A percentile compares a stretch with the other conserved stretches of the same genome.
Conservation (phyloP, 2,888 invertebrate genomes). For the Parnassius smintheus region DNA sequence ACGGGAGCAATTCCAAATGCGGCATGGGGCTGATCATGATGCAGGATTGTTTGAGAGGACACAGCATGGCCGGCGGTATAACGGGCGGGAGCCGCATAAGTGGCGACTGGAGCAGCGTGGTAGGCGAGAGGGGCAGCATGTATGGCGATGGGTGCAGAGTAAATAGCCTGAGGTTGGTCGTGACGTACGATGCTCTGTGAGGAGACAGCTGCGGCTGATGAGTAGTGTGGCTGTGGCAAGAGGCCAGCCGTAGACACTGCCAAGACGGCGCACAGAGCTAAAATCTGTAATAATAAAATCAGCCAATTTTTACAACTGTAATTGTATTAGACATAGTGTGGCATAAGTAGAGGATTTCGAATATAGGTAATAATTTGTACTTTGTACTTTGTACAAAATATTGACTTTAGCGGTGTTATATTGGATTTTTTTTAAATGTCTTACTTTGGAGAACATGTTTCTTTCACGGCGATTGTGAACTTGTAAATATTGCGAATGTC, state of each 20-base stretch:
- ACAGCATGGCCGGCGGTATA: slow-evolving; percentile 42
- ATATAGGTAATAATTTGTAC: no score
- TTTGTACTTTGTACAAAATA: no score
- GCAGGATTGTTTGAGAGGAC: slow-evolving; percentile 60
- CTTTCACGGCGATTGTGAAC: neutral
- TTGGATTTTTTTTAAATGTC: slow-evolving; percentile 11
- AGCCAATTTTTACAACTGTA: no score
- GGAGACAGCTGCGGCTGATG: slow-evolving; percentile 51
- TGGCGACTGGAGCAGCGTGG: slow-evolving; percentile 43
- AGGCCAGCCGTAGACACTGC: slow-evolving; percentile 62
- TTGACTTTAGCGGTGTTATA: no score
- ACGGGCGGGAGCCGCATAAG: slow-evolving; percentile 37
- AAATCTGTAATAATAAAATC: slow-evolving; percentile 45
- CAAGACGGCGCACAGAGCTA: slow-evolving; percentile 60
- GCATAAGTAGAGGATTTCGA: no score
- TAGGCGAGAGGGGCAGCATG: slow-evolving; percentile 41
- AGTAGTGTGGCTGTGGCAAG: slow-evolving; percentile 55
- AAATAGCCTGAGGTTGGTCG: slow-evolving; percentile 48
- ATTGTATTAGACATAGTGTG: no score
- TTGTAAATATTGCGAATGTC: neutral
- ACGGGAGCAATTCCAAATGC: slow-evolving; percentile 44
- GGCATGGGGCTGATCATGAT: slow-evolving; percentile 40
- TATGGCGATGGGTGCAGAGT: slow-evolving; percentile 24
- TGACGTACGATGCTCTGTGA: slow-evolving; percentile 60
- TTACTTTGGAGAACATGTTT: slow-evolving; percentile 38